Evolutionary conservation across 2,888 invertebrate genomes (phyloP), one percentile per base, ranked within the genome.

Genomic region (Drosophila flavopinicola): DNA sequence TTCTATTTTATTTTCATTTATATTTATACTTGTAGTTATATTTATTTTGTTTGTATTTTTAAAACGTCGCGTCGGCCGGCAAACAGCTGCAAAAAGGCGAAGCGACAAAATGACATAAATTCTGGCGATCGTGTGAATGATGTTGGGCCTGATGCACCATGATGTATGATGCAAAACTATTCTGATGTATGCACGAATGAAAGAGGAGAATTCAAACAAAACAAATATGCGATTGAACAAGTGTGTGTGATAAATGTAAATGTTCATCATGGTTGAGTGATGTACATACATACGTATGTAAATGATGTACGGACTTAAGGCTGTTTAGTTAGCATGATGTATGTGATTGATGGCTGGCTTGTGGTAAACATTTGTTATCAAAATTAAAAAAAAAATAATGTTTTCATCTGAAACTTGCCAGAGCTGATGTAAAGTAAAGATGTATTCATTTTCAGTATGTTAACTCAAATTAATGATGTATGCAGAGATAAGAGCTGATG

Each of bases 31-130:
- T 58, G 42, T 57, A 59, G 13, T 42, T 32, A 32, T 56, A 38
- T 57, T 57, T 39, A 27, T 45, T 52, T 64, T 73, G 54, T 72
- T 64, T 58, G 68, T 75, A 69, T 76, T 76, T 75, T 66, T 68
- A 76, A 75, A 72, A 51, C 54, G 49, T 39, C 39, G 33, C 41
- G 49, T 37, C 38, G 30, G 33, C 72, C 74, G 76, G 77, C 76
- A 63, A 73, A 64, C 68, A 72, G 75, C 72, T 70, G 71, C 72
- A 75, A 53, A 57, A 65, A 52, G 57, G 29, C 35, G 13, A 56
- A 38, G 13, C 51, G 57, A 49, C 54, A 67, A 71, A 73, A 42
- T 51, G 61, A 61, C 61, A 73, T 44, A 47, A 58, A 57, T 65
- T 38, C 35, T 37, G 32, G 24, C 13, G 24, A 15, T 9, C 9